phyloP scores from a whole-genome alignment of 2,113 vertebrate species.

The Leptosomus discolor region DNA sequence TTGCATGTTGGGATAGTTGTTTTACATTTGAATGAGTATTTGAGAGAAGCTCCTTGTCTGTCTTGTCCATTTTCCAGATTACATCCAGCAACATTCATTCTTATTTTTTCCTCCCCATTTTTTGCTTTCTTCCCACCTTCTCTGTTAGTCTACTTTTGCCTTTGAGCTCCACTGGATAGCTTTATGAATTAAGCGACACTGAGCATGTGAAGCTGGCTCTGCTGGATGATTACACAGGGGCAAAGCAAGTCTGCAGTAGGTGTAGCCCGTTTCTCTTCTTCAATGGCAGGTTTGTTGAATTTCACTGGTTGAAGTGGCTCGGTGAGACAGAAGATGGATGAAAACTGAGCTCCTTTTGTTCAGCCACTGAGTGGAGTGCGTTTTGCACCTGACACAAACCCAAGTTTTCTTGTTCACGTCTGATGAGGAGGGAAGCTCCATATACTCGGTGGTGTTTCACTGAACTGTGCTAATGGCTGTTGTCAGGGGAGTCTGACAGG shows the following conservation, averaged over 20 bases:
- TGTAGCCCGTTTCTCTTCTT: background rate
- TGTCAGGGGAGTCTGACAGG: background rate
- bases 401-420: background rate
- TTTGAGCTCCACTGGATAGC: background rate
- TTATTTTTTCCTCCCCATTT: background rate
- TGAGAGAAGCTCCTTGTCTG: background rate
- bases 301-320: background rate
- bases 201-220: background rate
- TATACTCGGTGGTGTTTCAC: background rate
- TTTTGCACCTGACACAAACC: background rate
- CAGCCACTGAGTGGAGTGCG: background rate
- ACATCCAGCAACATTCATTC: background rate
- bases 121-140: background rate
- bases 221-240: background rate
- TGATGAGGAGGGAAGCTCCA: background rate
- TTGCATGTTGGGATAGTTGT: accelerated
- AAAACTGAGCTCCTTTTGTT: background rate
- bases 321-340: background rate
- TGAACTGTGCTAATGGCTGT: background rate
- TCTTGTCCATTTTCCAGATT: background rate
- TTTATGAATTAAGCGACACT: accelerated
- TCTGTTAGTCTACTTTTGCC: background rate
- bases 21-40: background rate
- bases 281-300: accelerated
- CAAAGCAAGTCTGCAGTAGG: background rate